Percentiles rank a stretch among this genome's conserved stretches.
phyloP scores from a whole-genome alignment of 1,140 invertebrate genomes.

The Panulirus ornatus region DNA sequence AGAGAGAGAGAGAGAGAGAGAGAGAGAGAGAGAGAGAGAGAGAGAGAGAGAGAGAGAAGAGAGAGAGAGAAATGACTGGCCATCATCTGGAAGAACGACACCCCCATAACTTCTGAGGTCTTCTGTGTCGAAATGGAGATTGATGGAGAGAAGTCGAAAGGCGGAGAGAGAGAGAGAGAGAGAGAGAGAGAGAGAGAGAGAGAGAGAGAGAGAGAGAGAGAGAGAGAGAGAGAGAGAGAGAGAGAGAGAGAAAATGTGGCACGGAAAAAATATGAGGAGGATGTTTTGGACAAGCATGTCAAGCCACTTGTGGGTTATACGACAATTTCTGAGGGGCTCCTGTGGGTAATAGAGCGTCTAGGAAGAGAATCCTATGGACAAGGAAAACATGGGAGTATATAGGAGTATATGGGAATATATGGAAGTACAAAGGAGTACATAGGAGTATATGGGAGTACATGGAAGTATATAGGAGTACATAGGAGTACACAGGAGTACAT shows the following conservation, averaged over 20 bases:
- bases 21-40: not conserved
- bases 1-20: not conserved
- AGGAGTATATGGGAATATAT: too few relatives aligned
- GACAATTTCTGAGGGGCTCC: too few relatives aligned
- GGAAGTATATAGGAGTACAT: too few relatives aligned
- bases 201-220: not conserved
- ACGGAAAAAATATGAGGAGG: not conserved
- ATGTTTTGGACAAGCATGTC: too few relatives aligned
- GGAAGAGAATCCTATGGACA: too few relatives aligned
- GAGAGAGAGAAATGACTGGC: not conserved
- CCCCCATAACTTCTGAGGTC: not conserved
- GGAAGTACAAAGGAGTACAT: too few relatives aligned
- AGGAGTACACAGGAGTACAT: too few relatives aligned
- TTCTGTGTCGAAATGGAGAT: too few relatives aligned
- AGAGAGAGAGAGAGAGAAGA: conserved; percentile 5
- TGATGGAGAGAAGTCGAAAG: not conserved
- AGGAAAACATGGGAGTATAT: too few relatives aligned
- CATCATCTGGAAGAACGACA: not conserved
- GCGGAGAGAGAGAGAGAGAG: not conserved
- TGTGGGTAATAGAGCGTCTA: too few relatives aligned
- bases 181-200: not conserved
- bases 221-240: not conserved
- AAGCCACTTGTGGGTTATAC: too few relatives aligned
- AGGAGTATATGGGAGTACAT: too few relatives aligned
- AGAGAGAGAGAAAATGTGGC: not conserved